phyloP scores from a whole-genome alignment of 2,113 vertebrate genomes.

The Seriola quinqueradiata region DNA sequence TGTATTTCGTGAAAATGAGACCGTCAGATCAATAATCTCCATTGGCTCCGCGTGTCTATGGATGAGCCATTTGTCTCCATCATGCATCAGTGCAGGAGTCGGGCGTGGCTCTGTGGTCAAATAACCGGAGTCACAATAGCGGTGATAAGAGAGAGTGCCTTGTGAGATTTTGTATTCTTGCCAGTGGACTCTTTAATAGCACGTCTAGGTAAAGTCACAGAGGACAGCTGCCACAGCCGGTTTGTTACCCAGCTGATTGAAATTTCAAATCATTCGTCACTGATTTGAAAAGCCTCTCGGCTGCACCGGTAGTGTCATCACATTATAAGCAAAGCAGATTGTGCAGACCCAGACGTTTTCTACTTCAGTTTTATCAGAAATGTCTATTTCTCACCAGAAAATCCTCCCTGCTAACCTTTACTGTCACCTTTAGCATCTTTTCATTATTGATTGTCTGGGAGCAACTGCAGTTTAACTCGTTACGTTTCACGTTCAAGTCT shows the following conservation, averaged over 20 bases:
- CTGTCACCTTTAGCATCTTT: background rate
- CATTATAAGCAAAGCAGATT: background rate
- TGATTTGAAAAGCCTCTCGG: background rate
- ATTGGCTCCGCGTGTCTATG: constrained; percentile 19
- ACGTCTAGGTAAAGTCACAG: constrained; percentile 29
- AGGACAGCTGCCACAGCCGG: constrained; percentile 6
- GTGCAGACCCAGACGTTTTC: background rate
- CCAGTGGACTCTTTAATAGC: constrained; percentile 9
- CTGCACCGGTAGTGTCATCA: background rate
- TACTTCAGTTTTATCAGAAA: background rate
- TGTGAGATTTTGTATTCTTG: background rate
- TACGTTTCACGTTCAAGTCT: background rate
- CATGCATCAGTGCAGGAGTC: constrained; percentile 8
- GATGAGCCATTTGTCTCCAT: constrained; percentile 22
- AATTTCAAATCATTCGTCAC: background rate
- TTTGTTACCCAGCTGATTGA: constrained; percentile 34
- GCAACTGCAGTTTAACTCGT: background rate
- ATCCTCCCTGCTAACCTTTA: background rate
- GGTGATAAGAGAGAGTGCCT: background rate
- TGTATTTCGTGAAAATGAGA: constrained; percentile 67
- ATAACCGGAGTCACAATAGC: constrained; percentile 38
- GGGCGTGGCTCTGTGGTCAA: constrained; percentile 40
- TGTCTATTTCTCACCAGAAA: background rate
- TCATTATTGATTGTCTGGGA: constrained; percentile 17
- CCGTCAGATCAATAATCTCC: constrained; percentile 56